Percentiles rank a stretch among this genome's conserved stretches.
Conservation (phyloP, 53 echinoderm and acorn worm species). For the Astropecten irregularis region DNA sequence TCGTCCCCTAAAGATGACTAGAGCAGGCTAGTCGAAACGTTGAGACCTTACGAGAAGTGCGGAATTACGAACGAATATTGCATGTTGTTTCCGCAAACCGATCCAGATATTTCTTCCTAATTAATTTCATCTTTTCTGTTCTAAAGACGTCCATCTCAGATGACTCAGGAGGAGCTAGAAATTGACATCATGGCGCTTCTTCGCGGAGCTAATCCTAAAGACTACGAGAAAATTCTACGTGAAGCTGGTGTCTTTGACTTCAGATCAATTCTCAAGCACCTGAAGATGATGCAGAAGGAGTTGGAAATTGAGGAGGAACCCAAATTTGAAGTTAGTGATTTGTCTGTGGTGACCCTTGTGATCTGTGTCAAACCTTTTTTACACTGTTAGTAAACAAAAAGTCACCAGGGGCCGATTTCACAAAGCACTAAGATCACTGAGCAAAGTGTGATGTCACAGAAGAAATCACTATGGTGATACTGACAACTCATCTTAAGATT, state of each 20-base stretch:
- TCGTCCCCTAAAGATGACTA: too few species aligned
- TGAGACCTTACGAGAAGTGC: too few species aligned
- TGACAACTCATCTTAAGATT: too few species aligned
- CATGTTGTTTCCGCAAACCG: too few species aligned
- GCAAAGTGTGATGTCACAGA: background rate
- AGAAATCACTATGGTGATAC: too few species aligned
- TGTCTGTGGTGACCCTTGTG: background rate
- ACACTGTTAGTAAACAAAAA: too few species aligned
- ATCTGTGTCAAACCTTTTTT: too few species aligned
- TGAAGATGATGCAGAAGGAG: constrained; percentile 74
- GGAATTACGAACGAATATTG: too few species aligned
- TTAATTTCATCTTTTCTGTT: background rate
- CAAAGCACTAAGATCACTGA: background rate
- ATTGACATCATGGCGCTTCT: constrained; percentile 77
- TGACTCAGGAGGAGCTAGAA: background rate
- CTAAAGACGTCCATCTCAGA: constrained; percentile 12
- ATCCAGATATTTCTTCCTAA: background rate
- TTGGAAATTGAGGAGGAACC: constrained; percentile 42
- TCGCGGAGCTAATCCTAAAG: constrained; percentile 71
- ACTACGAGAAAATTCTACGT: constrained; percentile 81
- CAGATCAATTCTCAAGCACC: constrained; percentile 85
- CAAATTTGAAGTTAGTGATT: background rate
- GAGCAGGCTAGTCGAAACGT: too few species aligned
- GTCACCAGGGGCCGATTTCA: too few species aligned
- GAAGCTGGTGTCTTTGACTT: constrained; percentile 90